These are phyloP conservation scores for Pao palembangensis DNA, from an alignment of 2,113 vertebrate genomes.

Conservation along the genomic window DNA sequence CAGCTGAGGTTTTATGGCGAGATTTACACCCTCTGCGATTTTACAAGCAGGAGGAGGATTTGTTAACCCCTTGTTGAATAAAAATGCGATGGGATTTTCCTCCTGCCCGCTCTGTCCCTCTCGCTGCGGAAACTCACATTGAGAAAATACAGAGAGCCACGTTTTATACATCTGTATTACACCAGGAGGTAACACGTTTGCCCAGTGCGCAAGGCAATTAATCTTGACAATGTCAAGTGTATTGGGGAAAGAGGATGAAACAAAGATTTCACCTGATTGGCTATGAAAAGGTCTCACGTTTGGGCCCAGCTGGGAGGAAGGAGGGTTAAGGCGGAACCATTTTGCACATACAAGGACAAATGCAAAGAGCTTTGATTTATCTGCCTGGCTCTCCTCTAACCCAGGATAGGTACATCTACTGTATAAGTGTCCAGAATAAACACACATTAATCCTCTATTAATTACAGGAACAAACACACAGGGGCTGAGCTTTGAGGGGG, in stretches of 20 bases:
- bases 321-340: constrained; percentile 40
- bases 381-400: constrained; percentile 63
- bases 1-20: constrained; percentile 73
- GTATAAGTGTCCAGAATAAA: constrained; percentile 69
- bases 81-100: constrained; percentile 32
- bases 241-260: constrained; percentile 67
- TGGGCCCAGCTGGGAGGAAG: constrained; percentile 48
- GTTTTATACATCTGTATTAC: constrained; percentile 68
- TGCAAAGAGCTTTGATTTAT: constrained; percentile 74
- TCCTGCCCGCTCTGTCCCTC: constrained; percentile 8
- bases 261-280: constrained; percentile 73
- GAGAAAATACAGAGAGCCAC: constrained; percentile 44
- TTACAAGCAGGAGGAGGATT: constrained; percentile 56
- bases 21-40: constrained; percentile 69
- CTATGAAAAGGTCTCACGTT: constrained; percentile 69
- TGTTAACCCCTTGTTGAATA: constrained; percentile 60
- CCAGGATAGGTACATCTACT: constrained; percentile 47
- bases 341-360: constrained; percentile 69
- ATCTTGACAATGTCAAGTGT: constrained; percentile 74
- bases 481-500: constrained; percentile 49
- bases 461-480: constrained; percentile 68
- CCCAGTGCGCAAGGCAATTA: constrained; percentile 68
- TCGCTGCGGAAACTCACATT: constrained; percentile 24
- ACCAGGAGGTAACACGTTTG: constrained; percentile 64
- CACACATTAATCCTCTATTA: constrained; percentile 76